Base-by-base conservation (phyloP, 2,113 vertebrate genomes). In the Clinocottus analis region DNA sequence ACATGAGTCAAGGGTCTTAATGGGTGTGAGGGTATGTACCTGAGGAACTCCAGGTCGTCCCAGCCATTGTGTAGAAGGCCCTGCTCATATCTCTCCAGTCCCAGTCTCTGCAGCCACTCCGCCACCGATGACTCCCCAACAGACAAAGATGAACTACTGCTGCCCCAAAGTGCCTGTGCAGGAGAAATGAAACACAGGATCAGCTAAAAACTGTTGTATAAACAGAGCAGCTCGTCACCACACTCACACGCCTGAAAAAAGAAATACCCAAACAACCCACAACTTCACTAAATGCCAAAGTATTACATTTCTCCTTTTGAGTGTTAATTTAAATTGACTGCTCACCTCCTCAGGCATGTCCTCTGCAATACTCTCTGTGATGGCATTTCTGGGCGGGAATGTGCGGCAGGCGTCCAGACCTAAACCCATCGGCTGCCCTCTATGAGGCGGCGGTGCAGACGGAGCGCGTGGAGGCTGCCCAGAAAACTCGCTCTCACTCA, bases 1-100 rank as follows among this genome's bases (percentile, higher is more conserved):
- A 6, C 41, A 58, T 7, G 43, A 35, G 29, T 7, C 27, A 53
- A 53, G 51, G 23, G 51, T 55, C 79, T 19, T 66, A 10, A 21
- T 49, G 29, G 51, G 27, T 72, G 23, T 49, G 49, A 33, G 68
- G 60, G 17, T 23, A 2, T 12, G 80, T 89, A 97, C 97, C 97
- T 98, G 91, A 98, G 97, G 90, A 98, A 99, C 90, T 99, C 98
- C 85, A 98, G 94, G 88, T 99, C 98, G 3, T 99, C 98, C 98
- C 98, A 99, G 93, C 98, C 98, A 8, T 99, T 98, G 93, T 96
- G 97, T 71, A 98, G 93, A 58, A 99, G 95, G 11, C 97, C 97
- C 84, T 95, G 95, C 90, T 98, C 97, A 72, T 99, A 99, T 65
- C 93, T 87, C 91, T 99, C 96, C 91, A 99, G 94, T 35, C 97